Percentiles rank a stretch among this genome's conserved stretches.
Evolutionary conservation across 2,797 vertebrate genomes (phyloP).

Genomic region (Hafferia zeledoni): DNA sequence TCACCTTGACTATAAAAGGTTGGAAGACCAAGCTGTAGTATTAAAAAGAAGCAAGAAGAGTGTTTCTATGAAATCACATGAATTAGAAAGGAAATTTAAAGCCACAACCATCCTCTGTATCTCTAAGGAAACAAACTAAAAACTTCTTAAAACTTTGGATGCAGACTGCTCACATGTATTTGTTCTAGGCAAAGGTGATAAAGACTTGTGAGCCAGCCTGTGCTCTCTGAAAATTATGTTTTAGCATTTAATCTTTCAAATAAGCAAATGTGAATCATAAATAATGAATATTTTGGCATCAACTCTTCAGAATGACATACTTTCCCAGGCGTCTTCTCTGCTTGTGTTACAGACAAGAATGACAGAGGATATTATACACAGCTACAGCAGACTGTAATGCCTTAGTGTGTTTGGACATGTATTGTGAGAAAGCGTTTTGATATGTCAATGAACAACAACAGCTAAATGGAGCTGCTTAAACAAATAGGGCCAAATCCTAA

Average conservation of each 20-base stretch:
- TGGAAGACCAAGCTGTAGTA: background rate
- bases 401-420: background rate
- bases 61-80: background rate
- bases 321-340: background rate
- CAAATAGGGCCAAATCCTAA: background rate
- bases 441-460: background rate
- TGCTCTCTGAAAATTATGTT: background rate
- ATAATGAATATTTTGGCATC: background rate
- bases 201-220: background rate
- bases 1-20: background rate
- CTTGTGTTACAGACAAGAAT: background rate
- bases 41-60: background rate
- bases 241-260: background rate
- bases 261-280: background rate
- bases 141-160: background rate
- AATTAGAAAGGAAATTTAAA: conserved; percentile 31
- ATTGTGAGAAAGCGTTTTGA: background rate
- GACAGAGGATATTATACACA: background rate
- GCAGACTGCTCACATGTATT: background rate
- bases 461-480: background rate
- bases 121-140: background rate
- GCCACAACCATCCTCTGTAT: background rate
- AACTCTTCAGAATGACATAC: background rate
- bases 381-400: background rate
- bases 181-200: background rate